phyloP scores from a whole-genome alignment of 2,797 vertebrate genomes.

The Falco columbarius region DNA sequence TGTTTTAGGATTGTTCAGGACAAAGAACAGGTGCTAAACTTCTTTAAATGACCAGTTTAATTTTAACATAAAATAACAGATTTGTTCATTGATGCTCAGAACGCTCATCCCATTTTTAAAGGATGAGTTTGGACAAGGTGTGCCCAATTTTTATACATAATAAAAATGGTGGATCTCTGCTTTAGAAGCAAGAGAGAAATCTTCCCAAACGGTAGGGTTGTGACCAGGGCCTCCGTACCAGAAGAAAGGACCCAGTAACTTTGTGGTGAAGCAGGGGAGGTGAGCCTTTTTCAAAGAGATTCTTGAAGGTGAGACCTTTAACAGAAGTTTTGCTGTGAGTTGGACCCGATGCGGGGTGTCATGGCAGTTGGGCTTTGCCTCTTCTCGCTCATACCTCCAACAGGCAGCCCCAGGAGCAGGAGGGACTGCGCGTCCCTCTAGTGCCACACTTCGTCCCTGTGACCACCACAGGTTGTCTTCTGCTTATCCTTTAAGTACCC shows the following conservation, averaged over 20 bases:
- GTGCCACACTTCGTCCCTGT: background rate
- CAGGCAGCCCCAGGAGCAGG: background rate
- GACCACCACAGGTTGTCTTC: background rate
- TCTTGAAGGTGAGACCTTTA: background rate
- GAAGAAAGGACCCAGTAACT: background rate
- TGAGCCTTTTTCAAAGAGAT: background rate
- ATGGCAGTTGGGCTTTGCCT: background rate
- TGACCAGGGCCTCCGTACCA: background rate
- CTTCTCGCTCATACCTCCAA: background rate
- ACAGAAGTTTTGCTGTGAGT: background rate
- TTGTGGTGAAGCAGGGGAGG: background rate
- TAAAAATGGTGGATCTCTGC: background rate
- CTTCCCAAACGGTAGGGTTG: background rate
- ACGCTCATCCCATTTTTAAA: background rate
- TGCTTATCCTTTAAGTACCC: background rate
- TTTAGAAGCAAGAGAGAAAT: background rate
- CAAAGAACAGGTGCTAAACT: slow-evolving; percentile 46
- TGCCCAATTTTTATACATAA: background rate
- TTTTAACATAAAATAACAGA: slow-evolving; percentile 27
- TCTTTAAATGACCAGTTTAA: slow-evolving; percentile 35
- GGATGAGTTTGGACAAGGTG: background rate
- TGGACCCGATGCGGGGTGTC: background rate
- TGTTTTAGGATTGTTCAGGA: slow-evolving; percentile 31
- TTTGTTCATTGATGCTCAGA: slow-evolving; percentile 31
- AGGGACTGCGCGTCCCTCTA: background rate